Evolutionary conservation across 2,113 vertebrate genomes (phyloP).

Genomic region (Felis chaus): DNA sequence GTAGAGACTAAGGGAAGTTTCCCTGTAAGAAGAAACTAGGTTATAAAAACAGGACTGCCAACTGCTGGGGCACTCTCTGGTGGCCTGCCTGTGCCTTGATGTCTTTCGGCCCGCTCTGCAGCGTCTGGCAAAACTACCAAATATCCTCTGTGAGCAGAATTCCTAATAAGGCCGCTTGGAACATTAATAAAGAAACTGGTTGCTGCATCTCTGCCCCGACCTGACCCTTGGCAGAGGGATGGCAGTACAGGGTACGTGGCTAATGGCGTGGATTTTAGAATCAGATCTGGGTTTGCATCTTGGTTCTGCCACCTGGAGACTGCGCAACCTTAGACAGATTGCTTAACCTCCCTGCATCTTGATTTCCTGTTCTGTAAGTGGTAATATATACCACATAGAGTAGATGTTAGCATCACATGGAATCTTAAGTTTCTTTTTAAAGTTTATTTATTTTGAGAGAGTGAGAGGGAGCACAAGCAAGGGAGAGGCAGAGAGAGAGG

Average conservation of each 20-base stretch:
- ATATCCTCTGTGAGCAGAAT: background rate
- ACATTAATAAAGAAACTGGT: background rate
- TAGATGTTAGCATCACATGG: background rate
- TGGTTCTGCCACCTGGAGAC: background rate
- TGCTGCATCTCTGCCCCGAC: background rate
- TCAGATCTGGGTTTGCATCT: background rate
- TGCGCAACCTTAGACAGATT: background rate
- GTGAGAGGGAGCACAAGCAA: no score
- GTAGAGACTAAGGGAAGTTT: background rate
- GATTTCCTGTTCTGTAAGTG: background rate
- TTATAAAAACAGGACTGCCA: background rate
- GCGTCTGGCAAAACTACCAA: background rate
- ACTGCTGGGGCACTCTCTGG: background rate
- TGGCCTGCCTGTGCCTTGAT: background rate
- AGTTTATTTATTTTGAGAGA: no score
- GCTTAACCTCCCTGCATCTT: background rate
- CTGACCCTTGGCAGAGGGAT: background rate
- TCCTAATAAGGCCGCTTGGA: background rate
- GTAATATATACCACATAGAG: background rate
- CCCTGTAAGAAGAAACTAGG: background rate
- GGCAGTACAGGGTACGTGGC: background rate
- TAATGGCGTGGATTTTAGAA: background rate
- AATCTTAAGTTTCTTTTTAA: background rate
- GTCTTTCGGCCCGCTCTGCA: background rate
- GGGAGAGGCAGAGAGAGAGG: no score